Evolutionary conservation across 2,888 invertebrate species (phyloP), one percentile per base, ranked within the genome.

Genomic region (Drosophila neotestacea): DNA sequence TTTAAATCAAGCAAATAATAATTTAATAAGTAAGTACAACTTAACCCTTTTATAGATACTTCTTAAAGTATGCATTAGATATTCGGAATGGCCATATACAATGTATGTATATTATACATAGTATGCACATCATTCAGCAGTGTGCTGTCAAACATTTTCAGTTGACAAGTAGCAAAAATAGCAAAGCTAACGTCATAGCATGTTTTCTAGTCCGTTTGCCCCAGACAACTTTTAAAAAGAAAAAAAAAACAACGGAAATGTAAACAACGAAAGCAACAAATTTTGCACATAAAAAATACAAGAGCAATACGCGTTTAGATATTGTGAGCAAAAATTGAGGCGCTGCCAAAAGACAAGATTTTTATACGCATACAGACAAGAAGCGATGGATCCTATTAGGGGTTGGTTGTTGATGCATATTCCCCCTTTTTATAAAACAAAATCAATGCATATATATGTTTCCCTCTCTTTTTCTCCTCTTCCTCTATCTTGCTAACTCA

Each of bases 331-430:
- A 38, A 70, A 67, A 48, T 73, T 64, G 68, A 74, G 74, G 56
- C 66, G 68, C 50, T 81, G 81, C 87, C 87, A 82, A 77, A 69
- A 85, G 69, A 80, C 77, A 70, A 46, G 50, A 79, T 77, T 88
- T 77, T 65, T 82, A 85, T 83, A 83, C 74, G 68, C 69, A 70
- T 54, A 50, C 64, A 71, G 81, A 42, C 51, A 42, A 36, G 52
- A 13, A 75, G 42, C 42, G 34, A 42, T 39, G 34, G 13, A 41
- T 28, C 34, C 41, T 28, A 38, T 28, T 27, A 32, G 38, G 36
- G 28, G 6, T 42, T 7, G n/a, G 36, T 27, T 28, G 7, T 13
- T 48, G 27, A 42, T 51, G 22, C 34, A 41, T 42, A n/a, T 16
- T 46, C 13, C 44, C 28, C 51, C n/a, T 27, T 51, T 55, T 59